A percentile compares a stretch with the other conserved stretches of the same genome.
These are phyloP conservation scores for Danio jaintianensis DNA, from an alignment of 2,797 vertebrate genomes.

Conservation along the genomic window DNA sequence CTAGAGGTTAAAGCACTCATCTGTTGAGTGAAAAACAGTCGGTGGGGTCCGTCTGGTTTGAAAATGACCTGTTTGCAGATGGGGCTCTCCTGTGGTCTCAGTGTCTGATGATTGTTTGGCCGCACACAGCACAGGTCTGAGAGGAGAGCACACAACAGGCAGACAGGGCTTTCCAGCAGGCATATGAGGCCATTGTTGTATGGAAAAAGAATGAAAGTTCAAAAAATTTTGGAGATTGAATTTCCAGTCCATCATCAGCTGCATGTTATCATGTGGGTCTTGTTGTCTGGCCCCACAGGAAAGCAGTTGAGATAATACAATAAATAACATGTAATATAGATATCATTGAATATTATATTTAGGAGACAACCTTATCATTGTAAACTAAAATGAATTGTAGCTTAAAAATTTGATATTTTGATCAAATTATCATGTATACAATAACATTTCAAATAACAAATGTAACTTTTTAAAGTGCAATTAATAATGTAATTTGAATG, in stretches of 20 bases:
- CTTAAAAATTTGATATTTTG: too few relatives aligned
- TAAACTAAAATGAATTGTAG: not conserved
- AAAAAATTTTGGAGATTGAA: conserved; percentile 29
- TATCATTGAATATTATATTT: not conserved
- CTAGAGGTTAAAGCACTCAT: not conserved
- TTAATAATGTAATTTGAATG: too few relatives aligned
- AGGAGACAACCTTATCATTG: not conserved
- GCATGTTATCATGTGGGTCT: not conserved
- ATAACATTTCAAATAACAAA: too few relatives aligned
- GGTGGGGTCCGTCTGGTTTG: not conserved
- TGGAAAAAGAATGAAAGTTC: conserved; percentile 20
- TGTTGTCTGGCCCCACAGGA: not conserved
- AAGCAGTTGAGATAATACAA: not conserved
- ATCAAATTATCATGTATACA: too few relatives aligned
- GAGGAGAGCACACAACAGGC: conserved; percentile 26
- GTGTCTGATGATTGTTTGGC: conserved; percentile 21
- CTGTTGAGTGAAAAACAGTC: not conserved
- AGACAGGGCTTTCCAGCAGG: conserved; percentile 36
- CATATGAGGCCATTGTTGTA: conserved; percentile 5
- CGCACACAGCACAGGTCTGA: conserved; percentile 4
- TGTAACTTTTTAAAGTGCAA: too few relatives aligned
- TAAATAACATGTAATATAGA: too few relatives aligned
- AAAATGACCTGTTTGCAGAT: conserved; percentile 39
- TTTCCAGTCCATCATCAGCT: not conserved
- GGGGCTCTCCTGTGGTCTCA: conserved; percentile 31